Percentiles rank a stretch among this genome's conserved stretches.
Conservation (phyloP, 2,888 invertebrate genomes). For the Aleiodes testaceus region DNA sequence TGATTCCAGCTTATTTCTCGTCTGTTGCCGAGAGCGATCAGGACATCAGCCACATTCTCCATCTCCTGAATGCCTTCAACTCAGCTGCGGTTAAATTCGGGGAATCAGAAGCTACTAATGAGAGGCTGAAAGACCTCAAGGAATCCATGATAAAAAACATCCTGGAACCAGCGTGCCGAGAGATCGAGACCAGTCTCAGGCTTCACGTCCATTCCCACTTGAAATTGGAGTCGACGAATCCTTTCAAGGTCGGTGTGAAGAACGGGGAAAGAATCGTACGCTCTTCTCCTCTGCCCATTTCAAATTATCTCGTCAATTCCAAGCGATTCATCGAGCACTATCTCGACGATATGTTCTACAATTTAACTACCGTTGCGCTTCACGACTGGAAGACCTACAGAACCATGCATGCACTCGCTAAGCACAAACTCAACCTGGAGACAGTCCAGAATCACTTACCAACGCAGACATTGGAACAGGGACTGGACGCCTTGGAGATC, state of each 20-base stretch:
- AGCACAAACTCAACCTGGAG: conserved; percentile 85
- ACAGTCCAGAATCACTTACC: conserved; percentile 96
- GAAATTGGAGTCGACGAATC: conserved; percentile 82
- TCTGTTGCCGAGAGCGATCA: conserved; percentile 61
- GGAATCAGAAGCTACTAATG: conserved; percentile 51
- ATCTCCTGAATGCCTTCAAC: conserved; percentile 66
- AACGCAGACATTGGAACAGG: conserved; percentile 97
- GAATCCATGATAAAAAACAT: conserved; percentile 76
- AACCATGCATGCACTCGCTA: conserved; percentile 95
- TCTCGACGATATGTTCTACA: conserved; percentile 95
- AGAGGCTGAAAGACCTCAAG: conserved; percentile 56
- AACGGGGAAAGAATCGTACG: conserved; percentile 77
- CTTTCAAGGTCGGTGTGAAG: conserved; percentile 78
- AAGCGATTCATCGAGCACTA: conserved; percentile 86
- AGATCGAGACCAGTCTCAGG: conserved; percentile 94
- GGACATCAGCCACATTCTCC: conserved; percentile 62
- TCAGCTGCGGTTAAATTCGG: conserved; percentile 60
- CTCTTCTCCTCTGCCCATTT: conserved; percentile 59
- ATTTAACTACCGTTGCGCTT: conserved; percentile 95
- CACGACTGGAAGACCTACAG: conserved; percentile 99
- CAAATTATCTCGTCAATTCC: conserved; percentile 57
- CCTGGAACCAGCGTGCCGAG: conserved; percentile 84
- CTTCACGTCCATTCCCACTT: conserved; percentile 94
- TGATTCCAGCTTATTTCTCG: conserved; percentile 68
- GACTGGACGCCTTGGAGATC: conserved; percentile 96